Percentiles rank a stretch among this genome's conserved stretches.
Conservation (phyloP, 2,797 vertebrate species). For the Galagoides demidoff region DNA sequence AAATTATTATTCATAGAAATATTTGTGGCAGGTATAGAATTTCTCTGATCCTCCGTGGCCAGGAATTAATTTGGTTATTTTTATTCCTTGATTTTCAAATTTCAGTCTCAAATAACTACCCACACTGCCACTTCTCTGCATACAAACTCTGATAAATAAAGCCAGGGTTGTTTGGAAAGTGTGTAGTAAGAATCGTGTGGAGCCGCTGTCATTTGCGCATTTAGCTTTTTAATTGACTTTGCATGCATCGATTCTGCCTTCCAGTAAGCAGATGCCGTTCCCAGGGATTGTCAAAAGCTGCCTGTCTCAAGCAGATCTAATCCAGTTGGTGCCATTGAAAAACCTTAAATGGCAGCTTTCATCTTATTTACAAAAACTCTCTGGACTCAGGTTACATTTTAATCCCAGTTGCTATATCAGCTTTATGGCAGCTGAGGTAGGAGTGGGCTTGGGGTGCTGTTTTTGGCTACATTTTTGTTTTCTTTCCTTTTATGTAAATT, state of each 20-base stretch:
- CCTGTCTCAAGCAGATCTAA: conserved; percentile 74
- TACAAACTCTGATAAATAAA: conserved; percentile 41
- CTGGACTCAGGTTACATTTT: conserved; percentile 60
- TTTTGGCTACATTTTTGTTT: conserved; percentile 63
- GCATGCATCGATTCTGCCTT: conserved; percentile 63
- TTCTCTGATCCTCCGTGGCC: conserved; percentile 10
- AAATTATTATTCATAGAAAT: conserved; percentile 33
- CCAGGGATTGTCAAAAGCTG: conserved; percentile 75
- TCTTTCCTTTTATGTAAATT: conserved; percentile 52
- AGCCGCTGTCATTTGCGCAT: conserved; percentile 50
- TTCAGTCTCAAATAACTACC: conserved; percentile 50
- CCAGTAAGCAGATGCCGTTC: conserved; percentile 72
- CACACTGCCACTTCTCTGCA: not conserved
- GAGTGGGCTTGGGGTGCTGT: not conserved
- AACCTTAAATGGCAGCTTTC: conserved; percentile 76
- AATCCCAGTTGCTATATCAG: conserved; percentile 71
- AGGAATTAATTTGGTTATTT: conserved; percentile 48
- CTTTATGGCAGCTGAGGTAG: conserved; percentile 4
- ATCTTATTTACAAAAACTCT: conserved; percentile 61
- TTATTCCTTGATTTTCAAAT: conserved; percentile 41
- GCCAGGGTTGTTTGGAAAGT: conserved; percentile 49
- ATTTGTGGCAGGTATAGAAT: not conserved
- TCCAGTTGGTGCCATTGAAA: conserved; percentile 75
- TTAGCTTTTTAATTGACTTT: conserved; percentile 77
- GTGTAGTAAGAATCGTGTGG: not conserved